Evolutionary conservation across 2,113 vertebrate species (phyloP), one percentile per base, ranked within the genome.

Genomic region (Rousettus leschenaultii): DNA sequence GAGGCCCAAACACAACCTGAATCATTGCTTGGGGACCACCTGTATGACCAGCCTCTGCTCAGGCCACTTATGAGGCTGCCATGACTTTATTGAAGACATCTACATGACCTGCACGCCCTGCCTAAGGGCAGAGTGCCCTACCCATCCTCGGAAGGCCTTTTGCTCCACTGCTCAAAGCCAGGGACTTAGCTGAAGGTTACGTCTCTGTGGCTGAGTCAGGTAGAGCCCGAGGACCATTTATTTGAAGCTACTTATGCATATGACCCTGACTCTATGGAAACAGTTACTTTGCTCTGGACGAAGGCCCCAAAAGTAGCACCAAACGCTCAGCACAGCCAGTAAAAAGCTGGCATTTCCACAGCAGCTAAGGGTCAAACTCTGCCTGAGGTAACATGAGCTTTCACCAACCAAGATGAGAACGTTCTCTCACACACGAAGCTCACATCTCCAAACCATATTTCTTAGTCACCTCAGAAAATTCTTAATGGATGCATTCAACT

Each of bases 71-170:
- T 5, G 24, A 16, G 35, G 26, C 1, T 1, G 12, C 53, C 5
- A 35, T 18, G 19, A 40, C 40, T 45, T 61, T 30, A 2, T 22
- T 2, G 16, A 84, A 57, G 12, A 16, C 22, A 4, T 73, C 55
- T 6, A 7, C 1, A 7, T 4, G 45, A 9, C 15, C 7, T 61
- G 24, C 2, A 4, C 8, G 1, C 2, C 24, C 28, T 5, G 10
- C 19, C 30, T 53, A 33, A 28, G 51, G 13, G 24, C 9, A 9
- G 19, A 40, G 66, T 11, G 21, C 12, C 65, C 24, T 21, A 24
- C 14, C 15, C 18, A 26, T 38, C 40, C n/a, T 43, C 10, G 2
- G 68, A 71, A 92, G 18, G 6, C 38, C 3, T 93, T 71, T 59
- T 38, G 51, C 38, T 53, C 18, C 26, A 5, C 5, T 38, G 30